A percentile compares a stretch with the other conserved stretches of the same genome.
These are phyloP conservation scores for Arnoldichthys spilopterus DNA, from an alignment of 2,797 vertebrate genomes.

Conservation along the genomic window DNA sequence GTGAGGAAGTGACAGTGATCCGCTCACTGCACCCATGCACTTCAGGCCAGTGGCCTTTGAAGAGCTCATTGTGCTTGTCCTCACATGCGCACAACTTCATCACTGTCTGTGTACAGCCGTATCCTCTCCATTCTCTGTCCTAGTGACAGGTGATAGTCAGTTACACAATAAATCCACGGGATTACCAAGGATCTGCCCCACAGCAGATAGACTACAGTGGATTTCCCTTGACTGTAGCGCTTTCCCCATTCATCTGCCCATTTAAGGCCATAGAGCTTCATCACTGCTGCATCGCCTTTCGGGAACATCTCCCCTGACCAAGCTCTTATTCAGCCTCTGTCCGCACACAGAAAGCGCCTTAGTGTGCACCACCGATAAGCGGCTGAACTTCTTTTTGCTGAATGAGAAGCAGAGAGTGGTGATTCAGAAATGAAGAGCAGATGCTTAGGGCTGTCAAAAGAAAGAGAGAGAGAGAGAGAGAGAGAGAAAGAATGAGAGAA, in stretches of 20 bases:
- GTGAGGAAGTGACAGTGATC: constrained; percentile 7
- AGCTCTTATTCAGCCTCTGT: constrained; percentile 32
- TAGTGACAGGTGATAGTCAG: constrained; percentile 42
- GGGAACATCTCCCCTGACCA: neutral
- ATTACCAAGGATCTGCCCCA: constrained; percentile 46
- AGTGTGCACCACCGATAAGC: constrained; percentile 35
- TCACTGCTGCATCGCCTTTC: constrained; percentile 25
- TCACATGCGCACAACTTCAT: neutral
- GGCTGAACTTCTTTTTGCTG: constrained; percentile 35
- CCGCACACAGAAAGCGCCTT: constrained; percentile 27
- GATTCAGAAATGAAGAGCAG: constrained; percentile 32
- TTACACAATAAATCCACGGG: constrained; percentile 47
- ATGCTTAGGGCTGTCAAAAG: constrained; percentile 8
- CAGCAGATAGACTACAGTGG: constrained; percentile 23
- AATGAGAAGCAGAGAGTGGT: constrained; percentile 34
- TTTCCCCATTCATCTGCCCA: constrained; percentile 34
- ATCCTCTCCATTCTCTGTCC: constrained; percentile 31
- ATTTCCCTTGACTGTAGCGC: constrained; percentile 38
- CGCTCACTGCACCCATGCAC: constrained; percentile 3
- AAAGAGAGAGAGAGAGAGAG: neutral
- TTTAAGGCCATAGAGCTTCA: constrained; percentile 33
- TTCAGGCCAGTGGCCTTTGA: constrained; percentile 17
- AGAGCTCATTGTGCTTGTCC: constrained; percentile 28
- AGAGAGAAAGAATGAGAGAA: neutral
- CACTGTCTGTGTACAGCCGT: constrained; percentile 3